Evolutionary conservation across 2,888 invertebrate genomes (phyloP), one percentile per base, ranked within the genome.

Genomic region (Linnaemya vulpina): DNA sequence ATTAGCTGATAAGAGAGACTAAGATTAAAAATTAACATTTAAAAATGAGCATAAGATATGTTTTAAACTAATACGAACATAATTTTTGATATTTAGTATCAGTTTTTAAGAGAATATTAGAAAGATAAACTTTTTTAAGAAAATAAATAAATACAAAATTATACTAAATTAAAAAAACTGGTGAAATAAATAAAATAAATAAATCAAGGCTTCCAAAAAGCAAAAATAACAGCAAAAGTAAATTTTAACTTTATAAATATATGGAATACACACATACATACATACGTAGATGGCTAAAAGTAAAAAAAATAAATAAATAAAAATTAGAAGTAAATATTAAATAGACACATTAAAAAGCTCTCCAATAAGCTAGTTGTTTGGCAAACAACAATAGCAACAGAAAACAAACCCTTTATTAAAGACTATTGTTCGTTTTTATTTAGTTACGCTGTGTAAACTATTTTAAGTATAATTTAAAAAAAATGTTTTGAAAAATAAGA

Each of bases 401-500:
- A n/a, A n/a, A n/a, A n/a, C n/a, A 46, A 65, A 76, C 46, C 15
- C 49, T 35, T 60, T 62, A 82, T 80, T 67, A 70, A 75, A 25
- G 67, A 60, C 75, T 67, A 79, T 77, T 77, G 60, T 82, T 83
- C 78, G 58, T 80, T 80, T 74, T 74, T 74, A 60, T 74, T 74
- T 60, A 83, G 71, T 85, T 79, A 85, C 83, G 82, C 82, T 75
- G 83, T 83, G 85, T 85, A 85, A 85, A 85, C 82, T 85, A 85
- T 71, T 83, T 82, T 82, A 82, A 82, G 75, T 81, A 82, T 76
- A 82, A 76, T 63, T 76, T 76, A 76, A 58, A 75, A 62, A 76
- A 58, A 58, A 67, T 60, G 25, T 63, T 82, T 82, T 65, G 65
- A 83, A 83, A 83, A 67, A 74, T 71, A 71, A 77, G 75, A 79